A percentile compares a stretch with the other conserved stretches of the same genome.
Evolutionary conservation across 2,113 vertebrate species (phyloP).

Genomic region (Otus sunia): DNA sequence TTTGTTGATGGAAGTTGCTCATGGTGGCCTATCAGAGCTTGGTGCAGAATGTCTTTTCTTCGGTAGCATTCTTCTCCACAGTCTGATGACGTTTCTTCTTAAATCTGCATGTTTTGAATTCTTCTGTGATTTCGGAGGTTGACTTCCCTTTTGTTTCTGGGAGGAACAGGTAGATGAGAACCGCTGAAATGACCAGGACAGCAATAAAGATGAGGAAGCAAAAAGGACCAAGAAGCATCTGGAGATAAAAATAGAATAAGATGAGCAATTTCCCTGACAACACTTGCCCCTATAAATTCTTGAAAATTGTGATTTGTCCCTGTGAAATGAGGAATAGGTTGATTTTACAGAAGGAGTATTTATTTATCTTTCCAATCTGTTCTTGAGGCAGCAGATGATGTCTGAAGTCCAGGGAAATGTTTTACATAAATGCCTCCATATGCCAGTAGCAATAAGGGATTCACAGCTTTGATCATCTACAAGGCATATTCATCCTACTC

Average conservation of each 20-base stretch:
- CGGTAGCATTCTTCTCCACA: neutral
- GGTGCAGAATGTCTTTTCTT: slow-evolving; percentile 46
- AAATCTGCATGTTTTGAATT: slow-evolving; percentile 69
- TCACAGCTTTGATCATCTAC: neutral
- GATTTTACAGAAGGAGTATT: neutral
- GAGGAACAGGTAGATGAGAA: slow-evolving; percentile 73
- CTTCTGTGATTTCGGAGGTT: slow-evolving; percentile 75
- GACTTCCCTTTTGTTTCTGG: slow-evolving; percentile 82
- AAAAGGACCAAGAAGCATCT: slow-evolving; percentile 78
- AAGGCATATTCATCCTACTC: neutral
- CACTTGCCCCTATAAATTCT: neutral
- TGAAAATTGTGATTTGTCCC: neutral
- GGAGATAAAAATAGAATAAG: slow-evolving; percentile 14
- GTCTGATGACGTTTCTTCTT: neutral
- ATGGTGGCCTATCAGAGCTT: slow-evolving; percentile 35
- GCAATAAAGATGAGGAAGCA: slow-evolving; percentile 83
- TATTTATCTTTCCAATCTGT: neutral
- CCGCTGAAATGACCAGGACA: slow-evolving; percentile 50
- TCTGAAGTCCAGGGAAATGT: neutral
- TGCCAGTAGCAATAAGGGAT: neutral
- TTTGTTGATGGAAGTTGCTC: neutral
- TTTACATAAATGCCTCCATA: neutral
- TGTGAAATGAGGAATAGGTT: neutral
- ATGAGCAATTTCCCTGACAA: neutral
- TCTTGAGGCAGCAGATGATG: neutral